Evolutionary conservation across 2,113 vertebrate genomes (phyloP), one percentile per base, ranked within the genome.

Genomic region (Colossoma macropomum): DNA sequence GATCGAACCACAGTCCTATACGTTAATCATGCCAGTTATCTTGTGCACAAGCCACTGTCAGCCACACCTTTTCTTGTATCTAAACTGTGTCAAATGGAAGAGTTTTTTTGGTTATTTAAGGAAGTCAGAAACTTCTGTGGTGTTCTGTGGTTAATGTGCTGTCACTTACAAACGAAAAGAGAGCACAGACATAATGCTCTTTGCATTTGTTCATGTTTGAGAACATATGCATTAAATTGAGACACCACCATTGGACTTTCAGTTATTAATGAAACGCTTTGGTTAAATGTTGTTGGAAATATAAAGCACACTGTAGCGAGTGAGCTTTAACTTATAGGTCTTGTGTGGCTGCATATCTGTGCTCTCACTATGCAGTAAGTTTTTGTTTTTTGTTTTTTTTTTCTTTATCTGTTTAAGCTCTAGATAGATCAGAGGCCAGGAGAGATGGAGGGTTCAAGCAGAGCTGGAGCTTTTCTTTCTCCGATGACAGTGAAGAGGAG

Each of bases 371-470:
- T 54, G 7, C 84, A 69, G 62, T 69, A 79, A 90, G 86, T 86
- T 56, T 54, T 81, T 45, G 76, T 77, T 88, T 60, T 89, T 84
- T 30, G 86, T 83, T 88, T 48, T 88, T 79, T 27, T 84, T 85
- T 84, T 27, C 85, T 83, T 23, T 79, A 77, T 88, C 88, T 94
- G 89, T 95, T 94, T 90, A 94, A 98, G 97, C 97, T 92, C 95
- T 98, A 94, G 95, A 96, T 90, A 95, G 95, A 94, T 94, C 97
- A 88, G 94, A 98, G 79, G 91, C 93, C 94, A 96, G 94, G 92
- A 95, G 91, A 91, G 96, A 97, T 95, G 96, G 96, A 94, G 97
- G 97, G 85, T 98, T 93, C 97, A 98, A 95, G 94, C 95, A 91
- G 94, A 96, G 93, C 92, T 98, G 97, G 97, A 97, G 96, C 94